A percentile compares a stretch with the other conserved stretches of the same genome.
Evolutionary conservation across 2,797 vertebrate genomes (phyloP).

Genomic region (Anguilla marmorata): DNA sequence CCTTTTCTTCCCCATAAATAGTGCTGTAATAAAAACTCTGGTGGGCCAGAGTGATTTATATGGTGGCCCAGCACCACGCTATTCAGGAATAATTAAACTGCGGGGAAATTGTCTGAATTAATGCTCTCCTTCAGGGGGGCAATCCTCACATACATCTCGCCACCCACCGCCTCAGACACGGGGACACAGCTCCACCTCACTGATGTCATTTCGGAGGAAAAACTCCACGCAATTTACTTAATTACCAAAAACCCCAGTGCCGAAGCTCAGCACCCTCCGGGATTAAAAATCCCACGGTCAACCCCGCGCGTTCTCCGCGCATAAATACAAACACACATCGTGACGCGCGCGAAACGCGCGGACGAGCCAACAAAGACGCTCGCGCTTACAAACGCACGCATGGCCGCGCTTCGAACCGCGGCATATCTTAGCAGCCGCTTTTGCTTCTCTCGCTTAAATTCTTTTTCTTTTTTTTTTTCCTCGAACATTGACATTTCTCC

Average conservation of each 20-base stretch:
- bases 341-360: conserved; percentile 34
- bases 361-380: conserved; percentile 7
- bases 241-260: not conserved
- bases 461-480: not conserved
- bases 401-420: not conserved
- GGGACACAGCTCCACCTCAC: conserved; percentile 21
- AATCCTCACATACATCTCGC: conserved; percentile 61
- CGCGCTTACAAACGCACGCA: not conserved
- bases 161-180: conserved; percentile 35
- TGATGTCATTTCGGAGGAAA: not conserved
- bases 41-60: conserved; percentile 72
- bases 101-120: conserved; percentile 67
- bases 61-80: conserved; percentile 59
- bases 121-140: conserved; percentile 59
- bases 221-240: conserved; percentile 12
- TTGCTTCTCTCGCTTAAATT: not conserved
- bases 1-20: conserved; percentile 72
- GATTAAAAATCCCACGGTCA: conserved; percentile 16
- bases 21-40: conserved; percentile 70
- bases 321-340: conserved; percentile 7
- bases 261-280: not conserved
- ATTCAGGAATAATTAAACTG: conserved; percentile 76
- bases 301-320: conserved; percentile 37
- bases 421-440: not conserved
- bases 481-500: conserved; percentile 12